Conservation (phyloP, 2,113 vertebrate species). For the Regulus satrapa region DNA sequence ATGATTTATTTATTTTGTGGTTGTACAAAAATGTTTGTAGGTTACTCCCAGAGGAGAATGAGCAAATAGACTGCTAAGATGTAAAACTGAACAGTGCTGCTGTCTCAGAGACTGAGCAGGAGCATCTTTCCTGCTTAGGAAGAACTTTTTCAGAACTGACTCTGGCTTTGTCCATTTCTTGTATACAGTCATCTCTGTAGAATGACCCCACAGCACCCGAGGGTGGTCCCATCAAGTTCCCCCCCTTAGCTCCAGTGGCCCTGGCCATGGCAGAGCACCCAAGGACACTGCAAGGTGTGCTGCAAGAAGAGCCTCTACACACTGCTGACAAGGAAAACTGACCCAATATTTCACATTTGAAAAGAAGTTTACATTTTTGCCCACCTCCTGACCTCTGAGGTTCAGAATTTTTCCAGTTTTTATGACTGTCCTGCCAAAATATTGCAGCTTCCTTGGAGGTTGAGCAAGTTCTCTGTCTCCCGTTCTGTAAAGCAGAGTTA, state of each 20-base stretch:
- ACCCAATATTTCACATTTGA: background rate
- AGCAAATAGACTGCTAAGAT: background rate
- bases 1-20: background rate
- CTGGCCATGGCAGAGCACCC: background rate
- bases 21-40: background rate
- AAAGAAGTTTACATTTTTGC: background rate
- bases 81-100: background rate
- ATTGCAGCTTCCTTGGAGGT: background rate
- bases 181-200: accelerated
- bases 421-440: background rate
- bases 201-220: background rate
- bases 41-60: background rate
- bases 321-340: background rate
- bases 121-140: background rate
- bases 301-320: background rate
- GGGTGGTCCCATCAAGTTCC: background rate
- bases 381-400: background rate
- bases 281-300: background rate
- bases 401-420: background rate
- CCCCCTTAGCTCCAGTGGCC: background rate
- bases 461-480: background rate
- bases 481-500: background rate
- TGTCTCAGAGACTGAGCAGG: background rate
- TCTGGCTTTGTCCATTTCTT: background rate
- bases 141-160: background rate